Conservation (phyloP, 2,113 vertebrate species). For the Fregata magnificens region DNA sequence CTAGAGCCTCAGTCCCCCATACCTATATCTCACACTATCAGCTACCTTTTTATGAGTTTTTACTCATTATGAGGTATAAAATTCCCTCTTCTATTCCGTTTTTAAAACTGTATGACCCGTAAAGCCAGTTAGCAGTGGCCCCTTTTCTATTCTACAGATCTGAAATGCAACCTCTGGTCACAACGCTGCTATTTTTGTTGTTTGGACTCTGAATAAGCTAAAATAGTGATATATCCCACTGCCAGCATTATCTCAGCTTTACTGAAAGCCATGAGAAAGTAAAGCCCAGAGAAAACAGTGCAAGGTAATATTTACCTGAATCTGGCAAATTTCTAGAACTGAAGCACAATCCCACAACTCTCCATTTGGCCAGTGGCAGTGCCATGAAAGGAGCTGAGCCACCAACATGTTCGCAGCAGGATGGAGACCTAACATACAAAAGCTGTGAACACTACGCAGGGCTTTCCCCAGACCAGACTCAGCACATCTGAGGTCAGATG, state of each 20-base stretch:
- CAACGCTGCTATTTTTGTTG: background rate
- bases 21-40: background rate
- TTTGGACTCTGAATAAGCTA: background rate
- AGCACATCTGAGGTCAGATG: background rate
- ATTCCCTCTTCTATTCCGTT: background rate
- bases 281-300: background rate
- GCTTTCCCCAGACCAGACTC: background rate
- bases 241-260: background rate
- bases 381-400: background rate
- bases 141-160: background rate
- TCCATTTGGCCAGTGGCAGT: background rate
- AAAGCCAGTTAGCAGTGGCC: background rate
- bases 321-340: background rate
- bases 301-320: background rate
- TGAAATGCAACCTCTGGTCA: background rate
- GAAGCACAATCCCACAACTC: background rate
- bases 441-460: background rate
- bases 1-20: background rate
- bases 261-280: background rate
- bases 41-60: background rate
- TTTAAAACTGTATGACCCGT: background rate
- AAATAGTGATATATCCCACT: background rate
- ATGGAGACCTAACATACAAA: background rate
- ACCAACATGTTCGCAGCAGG: background rate
- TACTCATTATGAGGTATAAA: background rate